phyloP scores from a whole-genome alignment of 2,797 vertebrate species.

The Picus viridis region DNA sequence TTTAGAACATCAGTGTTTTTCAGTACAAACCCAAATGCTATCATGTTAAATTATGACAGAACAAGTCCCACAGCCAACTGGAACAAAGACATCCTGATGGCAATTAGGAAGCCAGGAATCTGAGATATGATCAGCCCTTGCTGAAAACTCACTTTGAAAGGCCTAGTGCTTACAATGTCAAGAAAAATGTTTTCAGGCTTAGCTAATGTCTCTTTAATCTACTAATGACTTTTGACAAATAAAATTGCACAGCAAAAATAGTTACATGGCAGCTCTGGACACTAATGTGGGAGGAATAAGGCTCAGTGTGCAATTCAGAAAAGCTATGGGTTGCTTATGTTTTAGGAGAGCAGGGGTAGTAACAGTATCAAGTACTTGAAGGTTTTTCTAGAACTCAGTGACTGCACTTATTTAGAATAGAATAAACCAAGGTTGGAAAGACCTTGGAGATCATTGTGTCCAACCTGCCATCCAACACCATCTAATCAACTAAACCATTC shows the following conservation, averaged over 20 bases:
- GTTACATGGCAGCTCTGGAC: background rate
- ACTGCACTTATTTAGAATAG: background rate
- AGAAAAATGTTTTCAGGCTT: slow-evolving; percentile 50
- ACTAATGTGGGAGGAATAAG: background rate
- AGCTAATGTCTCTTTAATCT: slow-evolving; percentile 52
- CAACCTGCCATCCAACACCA: no score
- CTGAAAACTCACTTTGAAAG: slow-evolving; percentile 37
- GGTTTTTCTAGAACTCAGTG: background rate
- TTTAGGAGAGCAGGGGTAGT: background rate
- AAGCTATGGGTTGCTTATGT: background rate
- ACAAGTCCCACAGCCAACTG: slow-evolving; percentile 20
- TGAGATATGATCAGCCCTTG: slow-evolving; percentile 13
- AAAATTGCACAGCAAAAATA: slow-evolving; percentile 8
- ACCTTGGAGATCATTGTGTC: no score
- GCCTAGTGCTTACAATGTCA: background rate
- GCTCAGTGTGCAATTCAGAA: background rate
- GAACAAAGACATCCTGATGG: background rate
- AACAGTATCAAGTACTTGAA: background rate
- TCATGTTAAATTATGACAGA: background rate
- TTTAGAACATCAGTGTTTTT: background rate
- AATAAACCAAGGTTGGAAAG: no score
- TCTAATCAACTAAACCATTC: no score
- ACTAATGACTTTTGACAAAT: background rate
- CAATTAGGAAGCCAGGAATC: slow-evolving; percentile 12
- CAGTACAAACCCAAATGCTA: background rate